phyloP scores from a whole-genome alignment of 2,113 vertebrate species.

The Ptyas mucosa region DNA sequence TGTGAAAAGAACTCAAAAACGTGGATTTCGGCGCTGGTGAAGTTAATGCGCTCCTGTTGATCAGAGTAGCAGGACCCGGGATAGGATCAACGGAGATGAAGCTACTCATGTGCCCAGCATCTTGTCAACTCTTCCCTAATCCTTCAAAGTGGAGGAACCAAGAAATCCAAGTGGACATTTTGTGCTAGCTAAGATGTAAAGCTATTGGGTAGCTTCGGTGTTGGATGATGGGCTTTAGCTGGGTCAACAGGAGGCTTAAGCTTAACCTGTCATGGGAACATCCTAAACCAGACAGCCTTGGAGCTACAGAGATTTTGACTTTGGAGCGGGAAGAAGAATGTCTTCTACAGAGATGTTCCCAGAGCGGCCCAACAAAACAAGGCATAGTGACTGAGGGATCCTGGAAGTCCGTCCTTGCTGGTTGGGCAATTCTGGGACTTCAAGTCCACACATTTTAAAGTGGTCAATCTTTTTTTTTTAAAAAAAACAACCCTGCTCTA shows the following conservation, averaged over 20 bases:
- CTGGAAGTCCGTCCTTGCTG: neutral
- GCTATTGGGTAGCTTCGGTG: neutral
- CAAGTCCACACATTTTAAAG: neutral
- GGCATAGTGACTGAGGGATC: neutral
- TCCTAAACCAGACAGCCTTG: neutral
- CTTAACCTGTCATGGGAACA: neutral
- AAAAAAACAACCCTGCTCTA: neutral
- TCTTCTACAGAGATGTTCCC: neutral
- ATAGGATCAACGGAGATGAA: neutral
- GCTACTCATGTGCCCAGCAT: neutral
- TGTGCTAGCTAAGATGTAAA: neutral
- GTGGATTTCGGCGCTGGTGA: neutral
- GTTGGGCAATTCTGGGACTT: neutral
- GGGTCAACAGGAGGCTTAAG: neutral
- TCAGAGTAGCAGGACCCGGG: neutral
- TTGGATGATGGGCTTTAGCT: neutral
- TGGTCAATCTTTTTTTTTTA: neutral
- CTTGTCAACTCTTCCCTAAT: neutral
- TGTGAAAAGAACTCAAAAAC: neutral
- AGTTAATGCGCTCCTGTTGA: too few species aligned
- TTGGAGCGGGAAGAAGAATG: neutral
- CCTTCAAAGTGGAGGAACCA: neutral
- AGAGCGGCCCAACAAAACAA: neutral
- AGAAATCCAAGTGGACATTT: neutral
- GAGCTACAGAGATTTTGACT: neutral